Evolutionary conservation across 2,888 invertebrate genomes (phyloP), one percentile per base, ranked within the genome.

Genomic region (Agrypnus murinus): DNA sequence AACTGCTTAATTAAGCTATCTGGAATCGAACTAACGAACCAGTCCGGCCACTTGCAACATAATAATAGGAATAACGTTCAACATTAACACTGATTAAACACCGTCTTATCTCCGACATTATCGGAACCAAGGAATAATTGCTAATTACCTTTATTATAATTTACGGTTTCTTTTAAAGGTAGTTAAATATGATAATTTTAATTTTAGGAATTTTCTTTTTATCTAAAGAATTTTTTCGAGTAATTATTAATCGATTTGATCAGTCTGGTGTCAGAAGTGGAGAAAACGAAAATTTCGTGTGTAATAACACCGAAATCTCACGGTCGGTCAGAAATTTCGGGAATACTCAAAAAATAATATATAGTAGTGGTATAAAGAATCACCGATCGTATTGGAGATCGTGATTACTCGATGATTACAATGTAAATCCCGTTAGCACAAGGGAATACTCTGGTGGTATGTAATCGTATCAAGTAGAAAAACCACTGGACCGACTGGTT

Each of bases 371-470:
- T n/a, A n/a, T n/a, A 72, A 68, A 71, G 64, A 72, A 73, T 72
- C 62, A 66, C 60, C 69, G 60, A 71, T 71, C 57, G 66, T 59
- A 71, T 71, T 72, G 67, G 62, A 68, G 65, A 72, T 78, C 79
- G 77, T 79, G 79, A 81, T 79, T 76, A 77, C 69, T 68, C 71
- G 77, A 75, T 77, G 79, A 80, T 81, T 81, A 80, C 78, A 77
- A 78, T 77, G 78, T 79, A 78, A 78, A 79, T 76, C 72, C 64
- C 74, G 69, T 69, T 73, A 50, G 66, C 48, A 43, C 73, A 67
- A 53, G 38, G 19, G 45, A 62, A 63, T 62, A 60, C 19, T 68
- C 46, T 25, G n/a, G 36, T 12, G 17, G 58, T 15, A 45, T 9
- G 43, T 60, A 66, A 45, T 36, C 40, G 58, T 46, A 43, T 12